phyloP scores from a whole-genome alignment of 2,113 vertebrate species.

The Dascyllus trimaculatus region DNA sequence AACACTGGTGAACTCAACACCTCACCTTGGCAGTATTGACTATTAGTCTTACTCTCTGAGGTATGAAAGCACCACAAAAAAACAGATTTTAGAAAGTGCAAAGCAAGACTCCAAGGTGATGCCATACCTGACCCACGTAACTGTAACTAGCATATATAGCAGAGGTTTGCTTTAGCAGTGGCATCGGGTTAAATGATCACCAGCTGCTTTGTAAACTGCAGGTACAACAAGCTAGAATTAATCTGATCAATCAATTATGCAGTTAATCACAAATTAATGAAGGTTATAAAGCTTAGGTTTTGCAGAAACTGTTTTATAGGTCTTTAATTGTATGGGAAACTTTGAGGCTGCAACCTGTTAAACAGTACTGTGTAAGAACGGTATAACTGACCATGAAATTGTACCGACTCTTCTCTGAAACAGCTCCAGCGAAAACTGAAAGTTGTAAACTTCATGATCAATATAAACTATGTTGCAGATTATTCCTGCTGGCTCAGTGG shows the following conservation, averaged over 20 bases:
- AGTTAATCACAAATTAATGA: background rate
- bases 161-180: background rate
- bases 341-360: background rate
- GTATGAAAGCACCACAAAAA: background rate
- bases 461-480: no score
- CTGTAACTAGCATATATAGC: background rate
- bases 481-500: background rate
- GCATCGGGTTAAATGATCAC: background rate
- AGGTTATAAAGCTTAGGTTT: background rate
- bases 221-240: background rate
- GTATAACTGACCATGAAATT: no score
- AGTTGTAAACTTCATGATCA: background rate
- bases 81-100: background rate
- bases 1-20: conserved; percentile 16
- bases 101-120: background rate
- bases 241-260: background rate
- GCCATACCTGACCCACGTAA: conserved; percentile 3
- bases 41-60: background rate
- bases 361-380: no score
- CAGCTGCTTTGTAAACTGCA: background rate
- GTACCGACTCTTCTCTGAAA: background rate
- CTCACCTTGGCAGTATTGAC: conserved; percentile 1
- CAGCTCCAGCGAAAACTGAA: background rate
- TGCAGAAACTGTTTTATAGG: background rate
- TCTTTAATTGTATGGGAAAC: background rate